Conservation (phyloP, 2,113 vertebrate genomes). For the Phyllopteryx taeniolatus region DNA sequence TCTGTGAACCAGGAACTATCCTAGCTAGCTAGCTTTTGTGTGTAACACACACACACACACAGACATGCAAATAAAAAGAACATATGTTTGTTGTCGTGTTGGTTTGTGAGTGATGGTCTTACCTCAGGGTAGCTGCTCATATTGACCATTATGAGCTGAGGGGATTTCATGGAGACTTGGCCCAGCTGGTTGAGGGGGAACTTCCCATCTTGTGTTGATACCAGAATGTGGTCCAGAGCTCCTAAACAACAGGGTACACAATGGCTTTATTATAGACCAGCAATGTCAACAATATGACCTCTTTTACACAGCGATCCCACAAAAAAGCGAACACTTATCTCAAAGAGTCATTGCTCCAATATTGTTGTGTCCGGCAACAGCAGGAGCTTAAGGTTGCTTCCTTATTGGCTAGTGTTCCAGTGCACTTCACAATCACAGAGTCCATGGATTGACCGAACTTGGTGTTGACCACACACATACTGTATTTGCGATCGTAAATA, state of each 20-base stretch:
- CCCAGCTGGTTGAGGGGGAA: constrained; percentile 93
- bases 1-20: neutral
- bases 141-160: constrained; percentile 87
- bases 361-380: no score
- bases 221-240: constrained; percentile 86
- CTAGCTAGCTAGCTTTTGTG: constrained; percentile 17
- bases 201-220: constrained; percentile 86
- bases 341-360: neutral
- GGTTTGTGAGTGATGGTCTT: constrained; percentile 46
- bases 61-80: no score
- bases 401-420: no score
- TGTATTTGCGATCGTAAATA: no score
- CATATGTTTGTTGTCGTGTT: neutral
- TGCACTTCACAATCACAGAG: no score
- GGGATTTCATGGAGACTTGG: constrained; percentile 92
- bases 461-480: no score
- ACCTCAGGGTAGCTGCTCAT: constrained; percentile 94
- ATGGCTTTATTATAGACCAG: neutral
- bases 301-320: neutral
- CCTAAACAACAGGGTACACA: constrained; percentile 68
- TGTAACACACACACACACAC: neutral
- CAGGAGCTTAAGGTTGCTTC: no score
- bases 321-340: neutral
- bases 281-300: neutral
- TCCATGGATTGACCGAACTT: no score